phyloP scores from a whole-genome alignment of 2,888 invertebrate species.

The Lithophane socia region DNA sequence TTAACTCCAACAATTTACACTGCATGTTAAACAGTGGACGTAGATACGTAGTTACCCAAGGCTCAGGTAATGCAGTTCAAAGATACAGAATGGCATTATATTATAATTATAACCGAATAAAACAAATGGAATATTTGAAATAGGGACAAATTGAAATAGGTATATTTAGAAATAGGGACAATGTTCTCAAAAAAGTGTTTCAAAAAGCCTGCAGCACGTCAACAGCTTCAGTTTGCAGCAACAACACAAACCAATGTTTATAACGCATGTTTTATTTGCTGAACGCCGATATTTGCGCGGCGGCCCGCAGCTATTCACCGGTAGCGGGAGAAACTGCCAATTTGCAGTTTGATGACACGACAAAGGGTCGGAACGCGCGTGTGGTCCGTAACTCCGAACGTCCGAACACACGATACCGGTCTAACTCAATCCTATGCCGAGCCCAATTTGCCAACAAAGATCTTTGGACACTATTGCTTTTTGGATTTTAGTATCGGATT shows the following conservation, averaged over 20 bases:
- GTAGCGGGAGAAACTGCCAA: slow-evolving; percentile 79
- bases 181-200: neutral
- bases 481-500: slow-evolving; percentile 50
- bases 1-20: slow-evolving; percentile 61
- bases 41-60: slow-evolving; percentile 18
- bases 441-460: slow-evolving; percentile 78
- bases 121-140: neutral
- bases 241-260: slow-evolving; percentile 35
- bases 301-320: slow-evolving; percentile 64
- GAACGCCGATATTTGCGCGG: slow-evolving; percentile 46
- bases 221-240: slow-evolving; percentile 10
- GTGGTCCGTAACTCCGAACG: slow-evolving; percentile 50
- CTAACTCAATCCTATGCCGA: slow-evolving; percentile 79
- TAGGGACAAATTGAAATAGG: neutral
- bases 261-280: slow-evolving; percentile 55
- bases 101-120: neutral
- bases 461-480: slow-evolving; percentile 65
- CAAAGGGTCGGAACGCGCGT: slow-evolving; percentile 79
- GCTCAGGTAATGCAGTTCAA: slow-evolving; percentile 38
- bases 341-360: slow-evolving; percentile 86
- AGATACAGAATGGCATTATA: neutral
- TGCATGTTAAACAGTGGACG: slow-evolving; percentile 56
- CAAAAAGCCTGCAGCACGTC: neutral
- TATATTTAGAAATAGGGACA: neutral
- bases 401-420: slow-evolving; percentile 67